Conservation (phyloP, 2,797 vertebrate species). For the Danio aesculapii region DNA sequence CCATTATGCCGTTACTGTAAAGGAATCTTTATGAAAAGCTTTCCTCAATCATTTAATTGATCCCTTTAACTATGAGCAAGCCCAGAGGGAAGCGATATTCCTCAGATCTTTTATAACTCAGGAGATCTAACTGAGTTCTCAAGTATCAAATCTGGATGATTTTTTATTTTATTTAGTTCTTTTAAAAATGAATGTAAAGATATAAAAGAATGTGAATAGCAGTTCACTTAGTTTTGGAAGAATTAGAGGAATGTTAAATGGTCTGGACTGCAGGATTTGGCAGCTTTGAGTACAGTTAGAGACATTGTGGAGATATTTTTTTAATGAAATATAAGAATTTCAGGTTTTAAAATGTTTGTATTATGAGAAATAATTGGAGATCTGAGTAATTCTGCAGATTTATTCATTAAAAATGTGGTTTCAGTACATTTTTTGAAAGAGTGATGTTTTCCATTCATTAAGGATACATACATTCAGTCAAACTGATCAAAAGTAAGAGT, state of each 20-base stretch:
- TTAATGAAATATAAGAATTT: too few species aligned
- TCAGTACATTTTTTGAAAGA: too few species aligned
- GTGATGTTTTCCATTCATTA: too few species aligned
- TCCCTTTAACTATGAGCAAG: constrained; percentile 18
- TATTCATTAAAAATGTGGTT: too few species aligned
- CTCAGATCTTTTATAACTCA: neutral
- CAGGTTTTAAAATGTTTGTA: too few species aligned
- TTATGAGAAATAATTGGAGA: too few species aligned
- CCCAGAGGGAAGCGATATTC: neutral
- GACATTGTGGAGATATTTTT: too few species aligned
- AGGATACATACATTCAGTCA: too few species aligned
- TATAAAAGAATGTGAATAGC: neutral
- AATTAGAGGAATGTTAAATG: neutral
- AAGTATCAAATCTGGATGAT: neutral
- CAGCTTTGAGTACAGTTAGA: too few species aligned
- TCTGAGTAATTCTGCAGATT: too few species aligned
- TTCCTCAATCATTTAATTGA: constrained; percentile 13
- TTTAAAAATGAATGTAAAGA: neutral
- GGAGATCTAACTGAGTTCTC: neutral
- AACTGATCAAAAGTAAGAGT: too few species aligned
- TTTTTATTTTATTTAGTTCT: neutral
- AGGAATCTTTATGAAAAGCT: neutral
- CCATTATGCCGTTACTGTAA: constrained; percentile 10
- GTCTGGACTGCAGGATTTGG: too few species aligned
- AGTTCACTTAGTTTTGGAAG: neutral